Base-by-base conservation (phyloP, 2,797 vertebrate species). In the Hozukius guyotensis region DNA sequence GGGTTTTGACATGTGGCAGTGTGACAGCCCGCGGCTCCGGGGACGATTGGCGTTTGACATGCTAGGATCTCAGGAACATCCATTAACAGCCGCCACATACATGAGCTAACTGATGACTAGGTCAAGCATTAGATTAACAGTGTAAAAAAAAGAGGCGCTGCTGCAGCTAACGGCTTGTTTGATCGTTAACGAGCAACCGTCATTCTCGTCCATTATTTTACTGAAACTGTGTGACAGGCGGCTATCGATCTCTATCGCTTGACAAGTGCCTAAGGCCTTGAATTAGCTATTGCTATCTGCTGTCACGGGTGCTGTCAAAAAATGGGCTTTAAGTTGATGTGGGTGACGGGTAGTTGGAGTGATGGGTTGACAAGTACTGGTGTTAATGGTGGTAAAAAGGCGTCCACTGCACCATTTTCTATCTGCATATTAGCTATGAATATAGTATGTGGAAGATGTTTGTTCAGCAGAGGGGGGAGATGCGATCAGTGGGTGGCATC, bases 1-100 rank as follows among this genome's bases (percentile, higher is more conserved):
- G 83, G 52, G 66, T 79, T 92, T 85, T 93, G 93, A 94, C 91
- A 81, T 76, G 78, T 90, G 82, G 73, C 85, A 77, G 77, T 64
- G 69, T 86, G 87, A 89, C 91, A 86, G 77, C 86, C 85, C 65
- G 12, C 38, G 3, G 85, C 87, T 81, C 74, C 0, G 13, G 69
- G 72, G 74, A 86, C 64, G 82, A 87, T 77, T 74, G 88, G 32
- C 61, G 29, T 84, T 89, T 88, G 88, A 92, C 93, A 89, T 79
- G 81, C 85, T 52, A 64, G 75, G 38, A 82, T 87, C 82, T 89
- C 64, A 56, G 83, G 71, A 92, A 84, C 91, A 89, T 88, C 87
- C 83, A 91, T 92, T 92, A 90, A 76, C 71, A 83, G 80, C 32
- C 22, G 34, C 62, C 72, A 75, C 83, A 83, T 88, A 77, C 84